Evolutionary conservation across 2,113 vertebrate genomes (phyloP).

Genomic region (Condylura cristata): DNA sequence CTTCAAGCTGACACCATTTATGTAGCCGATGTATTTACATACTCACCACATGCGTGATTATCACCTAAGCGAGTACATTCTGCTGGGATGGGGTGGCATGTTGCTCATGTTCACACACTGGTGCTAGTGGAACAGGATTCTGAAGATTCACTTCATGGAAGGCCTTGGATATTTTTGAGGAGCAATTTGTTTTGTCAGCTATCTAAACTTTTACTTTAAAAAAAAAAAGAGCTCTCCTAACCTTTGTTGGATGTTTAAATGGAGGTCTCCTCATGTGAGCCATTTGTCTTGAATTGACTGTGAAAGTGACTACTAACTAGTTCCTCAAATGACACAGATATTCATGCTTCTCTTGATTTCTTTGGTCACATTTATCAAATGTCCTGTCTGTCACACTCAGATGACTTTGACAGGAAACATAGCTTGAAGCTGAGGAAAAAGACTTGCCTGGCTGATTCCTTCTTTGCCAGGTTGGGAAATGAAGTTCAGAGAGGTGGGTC

Average conservation of each 20-base stretch:
- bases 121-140: not conserved
- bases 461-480: not conserved
- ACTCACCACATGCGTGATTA: not conserved
- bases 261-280: not conserved
- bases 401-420: not conserved
- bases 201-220: slow-evolving; percentile 37
- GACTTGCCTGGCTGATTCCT: not conserved
- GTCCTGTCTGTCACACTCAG: not conserved
- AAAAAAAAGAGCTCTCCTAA: not conserved
- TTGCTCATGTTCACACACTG: not conserved
- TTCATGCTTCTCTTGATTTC: not conserved
- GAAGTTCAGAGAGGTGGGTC: not conserved
- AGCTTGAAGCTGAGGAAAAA: not conserved
- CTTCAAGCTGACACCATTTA: not conserved
- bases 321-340: not conserved
- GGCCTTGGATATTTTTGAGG: not conserved
- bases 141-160: not conserved
- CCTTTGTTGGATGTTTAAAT: not conserved
- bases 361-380: not conserved
- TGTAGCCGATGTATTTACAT: not conserved
- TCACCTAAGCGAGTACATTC: not conserved
- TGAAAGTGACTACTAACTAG: not conserved
- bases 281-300: not conserved
- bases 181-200: not conserved
- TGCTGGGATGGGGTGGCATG: not conserved